Evolutionary conservation across 92 coral and sea anemone species (phyloP).

Genomic region (Paramuricea clavata): DNA sequence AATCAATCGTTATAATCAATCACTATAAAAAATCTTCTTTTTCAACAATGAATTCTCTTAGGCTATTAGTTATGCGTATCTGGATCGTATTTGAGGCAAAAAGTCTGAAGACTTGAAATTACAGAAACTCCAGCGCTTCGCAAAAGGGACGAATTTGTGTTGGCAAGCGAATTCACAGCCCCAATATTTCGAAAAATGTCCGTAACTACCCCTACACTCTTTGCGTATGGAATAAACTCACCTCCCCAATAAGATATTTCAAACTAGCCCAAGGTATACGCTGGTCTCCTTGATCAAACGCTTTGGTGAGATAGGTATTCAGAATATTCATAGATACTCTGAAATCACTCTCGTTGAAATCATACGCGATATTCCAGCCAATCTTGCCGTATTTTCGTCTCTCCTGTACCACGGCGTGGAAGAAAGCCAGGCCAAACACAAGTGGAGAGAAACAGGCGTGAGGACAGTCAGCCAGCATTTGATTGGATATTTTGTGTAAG

Average conservation of each 20-base stretch:
- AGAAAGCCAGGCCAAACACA: constrained; percentile 92
- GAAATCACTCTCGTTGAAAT: constrained; percentile 98
- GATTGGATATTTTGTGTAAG: constrained; percentile 97
- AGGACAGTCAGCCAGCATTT: constrained; percentile 89
- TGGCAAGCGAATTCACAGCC: too few species aligned
- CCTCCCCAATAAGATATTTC: constrained; percentile 98
- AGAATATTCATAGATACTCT: constrained; percentile 96
- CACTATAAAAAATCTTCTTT: background rate
- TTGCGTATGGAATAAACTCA: too few species aligned
- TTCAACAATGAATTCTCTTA: too few species aligned
- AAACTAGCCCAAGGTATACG: constrained; percentile 98
- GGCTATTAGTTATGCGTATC: too few species aligned
- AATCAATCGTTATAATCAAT: background rate
- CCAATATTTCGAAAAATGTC: too few species aligned
- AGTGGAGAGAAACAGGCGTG: constrained; percentile 94
- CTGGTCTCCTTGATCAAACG: constrained; percentile 80
- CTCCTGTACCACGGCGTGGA: constrained; percentile 99
- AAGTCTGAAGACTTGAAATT: too few species aligned
- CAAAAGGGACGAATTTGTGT: too few species aligned
- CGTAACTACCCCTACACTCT: too few species aligned
- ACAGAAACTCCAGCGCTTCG: too few species aligned
- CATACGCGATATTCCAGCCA: constrained; percentile 99
- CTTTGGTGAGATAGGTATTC: constrained; percentile 90
- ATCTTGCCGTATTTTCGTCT: constrained; percentile 97
- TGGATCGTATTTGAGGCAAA: too few species aligned